phyloP scores from a whole-genome alignment of 2,113 vertebrate species.

The Sitta europaea region DNA sequence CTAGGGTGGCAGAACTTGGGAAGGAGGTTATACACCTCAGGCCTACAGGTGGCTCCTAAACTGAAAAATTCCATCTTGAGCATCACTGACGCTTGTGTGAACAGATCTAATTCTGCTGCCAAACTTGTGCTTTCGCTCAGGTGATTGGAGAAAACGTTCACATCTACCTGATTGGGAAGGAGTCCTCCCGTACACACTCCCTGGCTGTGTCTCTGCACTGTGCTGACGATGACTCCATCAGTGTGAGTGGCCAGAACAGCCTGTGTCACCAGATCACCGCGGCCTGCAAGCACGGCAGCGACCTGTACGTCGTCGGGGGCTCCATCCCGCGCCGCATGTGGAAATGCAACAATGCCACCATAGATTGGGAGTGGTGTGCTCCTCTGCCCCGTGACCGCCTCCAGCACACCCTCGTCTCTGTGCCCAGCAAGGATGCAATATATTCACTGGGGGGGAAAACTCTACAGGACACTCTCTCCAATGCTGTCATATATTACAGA shows the following conservation, averaged over 20 bases:
- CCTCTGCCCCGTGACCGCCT: constrained; percentile 93
- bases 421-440: constrained; percentile 87
- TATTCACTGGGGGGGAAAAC: constrained; percentile 97
- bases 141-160: constrained; percentile 97
- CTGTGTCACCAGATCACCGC: constrained; percentile 97
- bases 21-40: neutral
- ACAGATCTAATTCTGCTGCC: neutral
- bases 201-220: constrained; percentile 93
- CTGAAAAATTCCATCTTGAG: neutral
- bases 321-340: constrained; percentile 98
- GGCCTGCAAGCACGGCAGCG: constrained; percentile 92
- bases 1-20: neutral
- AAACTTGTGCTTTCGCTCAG: constrained; percentile 54
- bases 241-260: constrained; percentile 95
- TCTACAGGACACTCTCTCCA: constrained; percentile 93
- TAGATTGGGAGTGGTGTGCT: constrained; percentile 98
- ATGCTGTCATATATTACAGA: constrained; percentile 93
- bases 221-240: constrained; percentile 90
- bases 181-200: constrained; percentile 92
- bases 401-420: constrained; percentile 94
- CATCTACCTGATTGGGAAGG: constrained; percentile 97
- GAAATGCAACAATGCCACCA: constrained; percentile 97
- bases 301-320: constrained; percentile 95
- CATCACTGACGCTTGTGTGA: neutral
- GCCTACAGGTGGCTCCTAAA: neutral